Conservation (phyloP, 2,888 invertebrate genomes). For the Hirtodrosophila cameraria region DNA sequence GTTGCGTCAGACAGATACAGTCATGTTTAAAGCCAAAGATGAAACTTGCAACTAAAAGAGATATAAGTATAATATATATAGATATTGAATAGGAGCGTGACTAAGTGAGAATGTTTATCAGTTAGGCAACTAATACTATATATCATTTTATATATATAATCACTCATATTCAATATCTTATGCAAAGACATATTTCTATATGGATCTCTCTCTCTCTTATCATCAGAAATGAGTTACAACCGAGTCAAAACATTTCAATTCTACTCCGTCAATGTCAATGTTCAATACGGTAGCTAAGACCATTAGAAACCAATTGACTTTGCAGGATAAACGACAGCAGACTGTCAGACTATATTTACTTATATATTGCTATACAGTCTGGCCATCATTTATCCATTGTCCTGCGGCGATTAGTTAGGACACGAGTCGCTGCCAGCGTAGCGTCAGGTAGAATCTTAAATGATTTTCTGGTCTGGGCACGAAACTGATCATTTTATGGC, state of each 20-base stretch:
- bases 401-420: conserved; percentile 47
- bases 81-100: conserved; percentile 15
- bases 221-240: background rate
- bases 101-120: conserved; percentile 28
- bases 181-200: conserved; percentile 7
- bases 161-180: conserved; percentile 8
- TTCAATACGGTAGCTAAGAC: conserved; percentile 61
- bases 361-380: conserved; percentile 36
- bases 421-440: conserved; percentile 13
- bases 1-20: too few relatives aligned
- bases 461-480: conserved; percentile 2
- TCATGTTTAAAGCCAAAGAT: conserved; percentile 10
- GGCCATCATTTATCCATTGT: conserved; percentile 61
- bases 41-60: conserved; percentile 7
- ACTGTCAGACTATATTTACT: conserved; percentile 13
- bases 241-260: background rate
- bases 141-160: conserved; percentile 1
- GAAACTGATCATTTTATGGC: conserved; percentile 38
- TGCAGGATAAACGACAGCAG: conserved; percentile 61
- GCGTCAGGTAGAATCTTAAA: conserved; percentile 28
- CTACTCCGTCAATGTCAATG: conserved; percentile 21
- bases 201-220: background rate
- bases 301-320: conserved; percentile 78
- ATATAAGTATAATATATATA: background rate
- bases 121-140: conserved; percentile 5